Evolutionary conservation across 2,797 vertebrate species (phyloP).

Genomic region (Rhyacichthys aspro): DNA sequence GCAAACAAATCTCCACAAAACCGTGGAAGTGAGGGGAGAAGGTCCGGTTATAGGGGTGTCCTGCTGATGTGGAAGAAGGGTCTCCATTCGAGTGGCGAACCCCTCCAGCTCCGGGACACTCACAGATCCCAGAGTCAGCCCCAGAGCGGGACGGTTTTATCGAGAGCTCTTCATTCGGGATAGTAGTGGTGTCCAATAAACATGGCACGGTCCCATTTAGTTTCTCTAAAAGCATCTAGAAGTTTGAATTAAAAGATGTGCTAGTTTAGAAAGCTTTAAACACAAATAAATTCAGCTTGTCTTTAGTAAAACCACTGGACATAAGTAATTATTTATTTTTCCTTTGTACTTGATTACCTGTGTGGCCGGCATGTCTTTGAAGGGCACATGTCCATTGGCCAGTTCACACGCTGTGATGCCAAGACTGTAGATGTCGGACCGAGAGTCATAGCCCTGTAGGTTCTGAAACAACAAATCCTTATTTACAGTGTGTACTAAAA

Average conservation of each 20-base stretch:
- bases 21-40: constrained; percentile 93
- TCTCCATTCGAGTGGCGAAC: constrained; percentile 89
- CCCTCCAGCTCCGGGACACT: constrained; percentile 78
- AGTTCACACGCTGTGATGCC: constrained; percentile 98
- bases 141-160: constrained; percentile 89
- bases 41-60: constrained; percentile 92
- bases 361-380: constrained; percentile 98
- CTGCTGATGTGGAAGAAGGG: constrained; percentile 70
- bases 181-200: constrained; percentile 94
- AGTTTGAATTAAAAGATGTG: neutral
- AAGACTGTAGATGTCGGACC: constrained; percentile 97
- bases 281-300: too few relatives aligned
- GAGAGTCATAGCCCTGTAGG: constrained; percentile 94
- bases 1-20: constrained; percentile 95
- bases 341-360: constrained; percentile 79
- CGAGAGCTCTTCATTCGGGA: constrained; percentile 93
- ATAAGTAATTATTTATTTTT: too few relatives aligned
- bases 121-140: constrained; percentile 87
- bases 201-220: constrained; percentile 96
- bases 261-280: neutral
- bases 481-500: too few relatives aligned
- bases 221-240: constrained; percentile 96
- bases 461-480: constrained; percentile 83
- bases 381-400: constrained; percentile 97
- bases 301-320: too few relatives aligned